phyloP scores from a whole-genome alignment of 2,888 invertebrate genomes.

The Perithous albicinctus region DNA sequence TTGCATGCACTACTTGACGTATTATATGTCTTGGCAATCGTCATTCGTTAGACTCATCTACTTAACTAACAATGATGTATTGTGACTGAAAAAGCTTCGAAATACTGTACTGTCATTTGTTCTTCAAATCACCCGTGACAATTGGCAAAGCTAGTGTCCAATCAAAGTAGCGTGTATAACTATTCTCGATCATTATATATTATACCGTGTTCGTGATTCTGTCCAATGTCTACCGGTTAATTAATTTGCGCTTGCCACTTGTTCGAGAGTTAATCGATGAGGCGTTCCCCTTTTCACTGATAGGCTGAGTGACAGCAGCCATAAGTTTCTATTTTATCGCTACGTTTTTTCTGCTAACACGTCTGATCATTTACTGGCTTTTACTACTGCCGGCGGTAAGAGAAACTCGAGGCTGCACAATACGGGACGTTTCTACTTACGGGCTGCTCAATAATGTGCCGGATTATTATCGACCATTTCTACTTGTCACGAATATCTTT shows the following conservation, averaged over 20 bases:
- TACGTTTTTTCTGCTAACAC: not conserved
- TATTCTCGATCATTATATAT: constrained; percentile 45
- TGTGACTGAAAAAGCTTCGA: constrained; percentile 25
- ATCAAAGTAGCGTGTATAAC: constrained; percentile 40
- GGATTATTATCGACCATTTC: not conserved
- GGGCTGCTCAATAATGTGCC: too few species aligned
- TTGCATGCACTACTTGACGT: not conserved
- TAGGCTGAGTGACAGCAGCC: constrained; percentile 32
- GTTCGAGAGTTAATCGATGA: not conserved
- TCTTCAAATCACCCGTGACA: constrained; percentile 58
- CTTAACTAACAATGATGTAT: constrained; percentile 61
- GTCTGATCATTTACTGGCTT: constrained; percentile 2
- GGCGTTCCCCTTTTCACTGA: constrained; percentile 21
- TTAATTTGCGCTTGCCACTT: constrained; percentile 49
- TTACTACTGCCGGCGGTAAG: not conserved
- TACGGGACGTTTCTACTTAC: not conserved
- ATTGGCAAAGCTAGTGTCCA: constrained; percentile 52
- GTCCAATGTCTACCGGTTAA: constrained; percentile 22
- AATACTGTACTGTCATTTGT: constrained; percentile 51
- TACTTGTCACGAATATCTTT: constrained; percentile 15
- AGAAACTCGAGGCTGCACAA: not conserved
- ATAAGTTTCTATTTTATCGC: constrained; percentile 7
- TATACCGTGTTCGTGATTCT: constrained; percentile 2
- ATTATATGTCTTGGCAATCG: constrained; percentile 36
- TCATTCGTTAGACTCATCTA: constrained; percentile 53